Conservation (phyloP, 2,888 invertebrate genomes). For the Gortyna flavago region DNA sequence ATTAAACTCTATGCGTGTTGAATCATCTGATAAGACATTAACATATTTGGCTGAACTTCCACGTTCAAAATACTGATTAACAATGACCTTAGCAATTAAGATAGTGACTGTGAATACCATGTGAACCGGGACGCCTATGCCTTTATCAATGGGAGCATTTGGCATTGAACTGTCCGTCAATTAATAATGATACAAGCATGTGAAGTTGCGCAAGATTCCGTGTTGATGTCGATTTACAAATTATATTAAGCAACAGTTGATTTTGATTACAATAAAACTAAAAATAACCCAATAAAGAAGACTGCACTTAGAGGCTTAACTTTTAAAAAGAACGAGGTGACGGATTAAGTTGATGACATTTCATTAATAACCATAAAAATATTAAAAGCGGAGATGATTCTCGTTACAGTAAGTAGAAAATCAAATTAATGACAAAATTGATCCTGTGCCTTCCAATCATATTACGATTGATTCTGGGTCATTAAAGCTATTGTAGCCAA, state of each 20-base stretch:
- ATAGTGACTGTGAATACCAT: constrained; percentile 47
- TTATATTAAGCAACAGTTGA: constrained; percentile 11
- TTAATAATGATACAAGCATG: constrained; percentile 56
- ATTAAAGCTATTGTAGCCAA: constrained; percentile 52
- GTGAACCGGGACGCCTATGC: constrained; percentile 61
- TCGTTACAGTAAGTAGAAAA: constrained; percentile 49
- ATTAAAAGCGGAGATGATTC: constrained; percentile 43
- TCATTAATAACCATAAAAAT: constrained; percentile 46
- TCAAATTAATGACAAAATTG: constrained; percentile 47
- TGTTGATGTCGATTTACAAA: constrained; percentile 21
- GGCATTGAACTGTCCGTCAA: constrained; percentile 70
- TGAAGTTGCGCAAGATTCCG: constrained; percentile 50
- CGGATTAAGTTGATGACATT: constrained; percentile 25
- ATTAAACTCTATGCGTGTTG: constrained; percentile 6
- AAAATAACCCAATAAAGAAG: constrained; percentile 20
- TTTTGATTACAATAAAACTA: constrained; percentile 20
- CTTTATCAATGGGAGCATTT: constrained; percentile 68
- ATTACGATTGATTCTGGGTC: constrained; percentile 50
- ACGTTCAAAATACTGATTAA: constrained; percentile 55
- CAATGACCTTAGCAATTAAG: constrained; percentile 61
- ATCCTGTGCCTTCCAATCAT: constrained; percentile 41
- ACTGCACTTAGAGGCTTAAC: constrained; percentile 7
- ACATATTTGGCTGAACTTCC: constrained; percentile 23
- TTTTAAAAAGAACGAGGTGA: constrained; percentile 5
- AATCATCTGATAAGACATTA: neutral